These are phyloP conservation scores for Lepidotrigona ventralis DNA, from an alignment of 1,140 invertebrate species.

Conservation along the genomic window DNA sequence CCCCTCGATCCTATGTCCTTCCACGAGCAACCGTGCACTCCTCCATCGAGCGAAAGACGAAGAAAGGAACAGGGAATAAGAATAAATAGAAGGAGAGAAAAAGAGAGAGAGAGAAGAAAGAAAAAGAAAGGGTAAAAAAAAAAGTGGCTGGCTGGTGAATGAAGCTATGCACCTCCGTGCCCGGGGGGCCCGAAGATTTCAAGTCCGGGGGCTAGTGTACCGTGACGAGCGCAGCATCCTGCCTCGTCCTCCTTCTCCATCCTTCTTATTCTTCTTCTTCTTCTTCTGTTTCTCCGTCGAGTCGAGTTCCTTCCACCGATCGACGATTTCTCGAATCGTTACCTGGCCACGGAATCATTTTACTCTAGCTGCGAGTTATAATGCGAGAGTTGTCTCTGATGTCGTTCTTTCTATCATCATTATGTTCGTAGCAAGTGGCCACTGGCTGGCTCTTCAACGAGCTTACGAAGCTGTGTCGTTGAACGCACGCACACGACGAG, in stretches of 20 bases:
- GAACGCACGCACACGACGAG: too few species aligned
- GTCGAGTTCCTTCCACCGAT: conserved; percentile 3
- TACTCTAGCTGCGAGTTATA: conserved; percentile 45
- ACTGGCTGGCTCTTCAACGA: too few species aligned
- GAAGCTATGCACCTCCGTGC: conserved; percentile 63
- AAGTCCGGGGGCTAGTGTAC: conserved; percentile 76
- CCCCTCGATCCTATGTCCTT: conserved; percentile 65
- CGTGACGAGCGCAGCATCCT: conserved; percentile 76
- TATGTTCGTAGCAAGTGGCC: not conserved
- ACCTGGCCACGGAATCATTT: conserved; percentile 19
- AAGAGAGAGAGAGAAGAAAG: conserved; percentile 40
- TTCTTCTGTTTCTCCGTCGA: not conserved
- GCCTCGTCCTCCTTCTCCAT: conserved; percentile 38
- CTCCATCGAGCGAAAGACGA: not conserved
- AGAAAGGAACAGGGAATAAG: conserved; percentile 50
- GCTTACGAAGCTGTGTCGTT: too few species aligned
- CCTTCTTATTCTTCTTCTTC: conserved; percentile 18
- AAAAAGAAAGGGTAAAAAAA: conserved; percentile 42
- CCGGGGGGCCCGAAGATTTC: conserved; percentile 73
- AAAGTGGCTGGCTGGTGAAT: conserved; percentile 55
- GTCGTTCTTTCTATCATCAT: not conserved
- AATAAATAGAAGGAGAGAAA: conserved; percentile 42
- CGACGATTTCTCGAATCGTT: conserved; percentile 32
- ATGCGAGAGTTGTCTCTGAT: not conserved
- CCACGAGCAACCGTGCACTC: conserved; percentile 47